phyloP scores from a whole-genome alignment of 1,140 invertebrate genomes.

The Drosophila ohnishii region DNA sequence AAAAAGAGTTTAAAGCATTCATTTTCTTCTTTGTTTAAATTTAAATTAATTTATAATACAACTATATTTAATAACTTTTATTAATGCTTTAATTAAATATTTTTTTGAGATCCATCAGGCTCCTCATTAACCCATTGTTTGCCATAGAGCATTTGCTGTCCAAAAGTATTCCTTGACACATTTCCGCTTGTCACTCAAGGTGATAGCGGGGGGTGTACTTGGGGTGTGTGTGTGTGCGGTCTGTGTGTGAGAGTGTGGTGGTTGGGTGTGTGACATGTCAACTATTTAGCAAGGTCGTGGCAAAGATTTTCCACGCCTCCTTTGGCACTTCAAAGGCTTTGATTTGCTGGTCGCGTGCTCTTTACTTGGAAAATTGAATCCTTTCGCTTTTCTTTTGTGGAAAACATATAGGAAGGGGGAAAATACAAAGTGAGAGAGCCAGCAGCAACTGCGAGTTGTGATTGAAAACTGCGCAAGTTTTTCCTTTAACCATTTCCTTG shows the following conservation, averaged over 20 bases:
- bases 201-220: conserved; percentile 10
- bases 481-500: conserved; percentile 25
- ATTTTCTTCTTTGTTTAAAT: neutral
- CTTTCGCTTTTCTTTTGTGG: conserved; percentile 55
- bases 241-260: neutral
- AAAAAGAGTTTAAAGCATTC: too few relatives aligned
- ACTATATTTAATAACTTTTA: too few relatives aligned
- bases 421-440: neutral
- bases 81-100: neutral
- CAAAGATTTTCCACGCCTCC: conserved; percentile 16
- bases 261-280: conserved; percentile 35
- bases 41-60: neutral
- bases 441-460: conserved; percentile 40
- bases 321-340: conserved; percentile 69
- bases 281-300: conserved; percentile 53
- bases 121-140: neutral
- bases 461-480: conserved; percentile 69
- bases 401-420: neutral
- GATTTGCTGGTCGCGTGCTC: conserved; percentile 61
- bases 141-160: conserved; percentile 5
- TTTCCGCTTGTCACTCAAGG: conserved; percentile 32
- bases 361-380: conserved; percentile 65
- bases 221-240: neutral
- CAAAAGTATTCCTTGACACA: conserved; percentile 11
- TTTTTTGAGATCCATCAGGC: neutral